phyloP scores from a whole-genome alignment of 2,888 invertebrate species.

The Monoplex corrugatus region DNA sequence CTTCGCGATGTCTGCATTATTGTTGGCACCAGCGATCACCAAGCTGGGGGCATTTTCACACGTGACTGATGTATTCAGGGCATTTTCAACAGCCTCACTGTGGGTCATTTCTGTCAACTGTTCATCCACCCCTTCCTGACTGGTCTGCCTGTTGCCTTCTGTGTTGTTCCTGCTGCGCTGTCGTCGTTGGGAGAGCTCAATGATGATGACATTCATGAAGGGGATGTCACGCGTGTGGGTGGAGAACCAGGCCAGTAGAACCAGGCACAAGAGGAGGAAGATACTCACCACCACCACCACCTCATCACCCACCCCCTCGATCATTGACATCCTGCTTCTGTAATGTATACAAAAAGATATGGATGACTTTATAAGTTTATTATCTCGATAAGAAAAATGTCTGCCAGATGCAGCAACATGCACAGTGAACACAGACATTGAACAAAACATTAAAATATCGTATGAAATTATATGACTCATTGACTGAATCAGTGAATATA shows the following conservation, averaged over 20 bases:
- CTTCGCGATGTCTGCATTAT: neutral
- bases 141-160: neutral
- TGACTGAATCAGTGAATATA: too few relatives aligned
- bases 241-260: slow-evolving; percentile 89
- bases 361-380: too few relatives aligned
- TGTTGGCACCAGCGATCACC: neutral
- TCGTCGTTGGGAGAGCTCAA: slow-evolving; percentile 66
- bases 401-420: too few relatives aligned
- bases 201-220: slow-evolving; percentile 74
- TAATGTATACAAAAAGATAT: neutral
- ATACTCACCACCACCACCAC: slow-evolving; percentile 88
- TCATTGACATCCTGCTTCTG: slow-evolving; percentile 83
- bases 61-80: too few relatives aligned
- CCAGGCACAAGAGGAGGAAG: slow-evolving; percentile 84
- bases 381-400: too few relatives aligned
- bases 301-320: slow-evolving; percentile 92
- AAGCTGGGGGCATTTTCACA: neutral
- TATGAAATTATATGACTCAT: too few relatives aligned
- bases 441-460: too few relatives aligned
- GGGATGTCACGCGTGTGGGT: slow-evolving; percentile 88
- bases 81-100: neutral
- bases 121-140: neutral
- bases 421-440: too few relatives aligned
- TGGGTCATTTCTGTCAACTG: neutral
- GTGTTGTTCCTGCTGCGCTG: slow-evolving; percentile 20